These are phyloP conservation scores for Aethes cnicana DNA, from an alignment of 2,888 invertebrate species.

Conservation along the genomic window DNA sequence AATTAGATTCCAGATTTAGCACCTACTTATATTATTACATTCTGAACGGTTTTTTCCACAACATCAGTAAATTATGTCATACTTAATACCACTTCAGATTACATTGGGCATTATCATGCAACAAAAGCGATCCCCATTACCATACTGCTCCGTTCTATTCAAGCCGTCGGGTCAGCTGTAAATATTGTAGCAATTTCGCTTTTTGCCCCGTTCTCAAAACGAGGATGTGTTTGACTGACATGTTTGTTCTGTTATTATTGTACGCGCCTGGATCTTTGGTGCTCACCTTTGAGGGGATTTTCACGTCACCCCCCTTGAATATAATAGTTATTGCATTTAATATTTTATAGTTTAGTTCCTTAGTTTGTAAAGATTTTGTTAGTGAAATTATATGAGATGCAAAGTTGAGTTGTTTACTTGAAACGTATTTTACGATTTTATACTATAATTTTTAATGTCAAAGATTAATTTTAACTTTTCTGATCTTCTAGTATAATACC, in stretches of 20 bases:
- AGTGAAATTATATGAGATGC: too few species aligned
- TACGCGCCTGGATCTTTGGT: conserved; percentile 32
- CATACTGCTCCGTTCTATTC: conserved; percentile 21
- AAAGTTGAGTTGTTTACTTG: too few species aligned
- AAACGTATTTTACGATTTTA: too few species aligned
- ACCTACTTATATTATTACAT: too few species aligned
- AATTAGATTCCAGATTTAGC: too few species aligned
- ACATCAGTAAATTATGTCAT: too few species aligned
- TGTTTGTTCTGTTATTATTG: conserved; percentile 53
- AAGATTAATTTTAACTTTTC: too few species aligned
- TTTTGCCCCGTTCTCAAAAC: conserved; percentile 69
- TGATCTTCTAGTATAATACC: background rate
- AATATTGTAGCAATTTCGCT: conserved; percentile 71
- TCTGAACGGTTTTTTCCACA: too few species aligned
- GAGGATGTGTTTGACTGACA: conserved; percentile 57
- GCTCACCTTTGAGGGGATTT: conserved; percentile 28
- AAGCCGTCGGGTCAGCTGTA: conserved; percentile 59
- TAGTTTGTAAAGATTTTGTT: background rate
- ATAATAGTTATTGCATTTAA: conserved; percentile 21
- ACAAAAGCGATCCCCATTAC: background rate
- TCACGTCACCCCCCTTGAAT: conserved; percentile 9
- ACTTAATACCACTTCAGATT: too few species aligned
- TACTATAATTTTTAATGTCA: too few species aligned
- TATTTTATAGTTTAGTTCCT: conserved; percentile 11
- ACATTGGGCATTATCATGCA: too few species aligned